Percentiles rank a stretch among this genome's conserved stretches.
Evolutionary conservation across 2,797 vertebrate genomes (phyloP).

Genomic region (Psittacula echo): DNA sequence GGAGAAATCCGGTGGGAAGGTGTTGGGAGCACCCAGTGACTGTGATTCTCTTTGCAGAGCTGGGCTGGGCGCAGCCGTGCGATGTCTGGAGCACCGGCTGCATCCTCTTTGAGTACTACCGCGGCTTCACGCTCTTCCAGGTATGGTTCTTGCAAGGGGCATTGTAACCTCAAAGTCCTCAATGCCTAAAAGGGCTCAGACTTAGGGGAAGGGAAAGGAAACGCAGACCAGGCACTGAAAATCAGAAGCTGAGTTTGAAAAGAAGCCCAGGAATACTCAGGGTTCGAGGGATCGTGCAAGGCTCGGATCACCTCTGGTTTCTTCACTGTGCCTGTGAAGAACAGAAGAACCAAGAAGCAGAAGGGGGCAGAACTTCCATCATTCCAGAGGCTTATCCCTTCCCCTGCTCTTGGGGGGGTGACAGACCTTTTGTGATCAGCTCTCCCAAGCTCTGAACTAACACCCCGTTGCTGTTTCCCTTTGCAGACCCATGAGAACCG

Average conservation of each 20-base stretch:
- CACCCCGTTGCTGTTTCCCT: not conserved
- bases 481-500: constrained; percentile 82
- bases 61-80: constrained; percentile 84
- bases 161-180: not conserved
- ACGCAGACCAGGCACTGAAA: not conserved
- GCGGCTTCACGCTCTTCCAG: constrained; percentile 84
- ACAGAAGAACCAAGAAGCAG: not conserved
- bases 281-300: not conserved
- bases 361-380: not conserved
- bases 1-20: not conserved
- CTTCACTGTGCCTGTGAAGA: not conserved
- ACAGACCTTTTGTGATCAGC: not conserved
- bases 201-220: not conserved
- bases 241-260: not conserved
- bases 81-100: constrained; percentile 85
- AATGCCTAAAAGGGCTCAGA: fast-evolving
- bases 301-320: not conserved
- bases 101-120: constrained; percentile 84
- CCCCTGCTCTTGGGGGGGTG: too few relatives aligned
- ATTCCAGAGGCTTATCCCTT: not conserved
- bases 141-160: not conserved
- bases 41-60: constrained; percentile 68
- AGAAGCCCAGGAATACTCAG: not conserved
- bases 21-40: fast-evolving
- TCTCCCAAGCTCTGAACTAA: not conserved